A percentile compares a stretch with the other conserved stretches of the same genome.
Evolutionary conservation across 2,888 invertebrate genomes (phyloP).

Genomic region (Caenorhabditis angaria): DNA sequence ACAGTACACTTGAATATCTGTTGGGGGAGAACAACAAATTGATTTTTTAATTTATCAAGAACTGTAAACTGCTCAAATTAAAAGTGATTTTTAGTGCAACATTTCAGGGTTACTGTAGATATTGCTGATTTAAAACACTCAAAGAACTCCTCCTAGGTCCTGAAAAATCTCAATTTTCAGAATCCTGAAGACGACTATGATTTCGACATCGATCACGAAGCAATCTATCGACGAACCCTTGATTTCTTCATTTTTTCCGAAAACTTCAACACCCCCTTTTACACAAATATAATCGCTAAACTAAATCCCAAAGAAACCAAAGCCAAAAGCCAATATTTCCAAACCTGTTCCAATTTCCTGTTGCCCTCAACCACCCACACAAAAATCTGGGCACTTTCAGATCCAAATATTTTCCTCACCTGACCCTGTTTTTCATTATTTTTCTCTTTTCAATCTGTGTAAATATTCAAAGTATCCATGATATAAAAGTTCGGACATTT

Average conservation of each 20-base stretch:
- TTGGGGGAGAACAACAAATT: too few species aligned
- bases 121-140: too few species aligned
- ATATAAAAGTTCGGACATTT: too few species aligned
- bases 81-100: too few species aligned
- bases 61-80: too few species aligned
- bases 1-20: too few species aligned
- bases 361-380: constrained; percentile 20
- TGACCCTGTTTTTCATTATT: background rate
- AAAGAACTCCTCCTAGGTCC: background rate
- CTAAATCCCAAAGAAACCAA: constrained; percentile 12
- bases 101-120: too few species aligned
- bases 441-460: background rate
- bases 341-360: constrained; percentile 30
- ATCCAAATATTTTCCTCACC: constrained; percentile 16
- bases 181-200: constrained; percentile 41
- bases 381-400: constrained; percentile 16
- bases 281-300: background rate
- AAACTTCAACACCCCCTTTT: background rate
- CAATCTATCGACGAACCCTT: constrained; percentile 36
- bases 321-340: constrained; percentile 18
- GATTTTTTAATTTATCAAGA: too few species aligned
- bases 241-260: constrained; percentile 27
- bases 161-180: constrained; percentile 13
- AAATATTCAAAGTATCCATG: too few species aligned
- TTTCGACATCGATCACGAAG: constrained; percentile 30